Conservation (phyloP, 2,888 invertebrate genomes). For the Alviniconcha strummeri region DNA sequence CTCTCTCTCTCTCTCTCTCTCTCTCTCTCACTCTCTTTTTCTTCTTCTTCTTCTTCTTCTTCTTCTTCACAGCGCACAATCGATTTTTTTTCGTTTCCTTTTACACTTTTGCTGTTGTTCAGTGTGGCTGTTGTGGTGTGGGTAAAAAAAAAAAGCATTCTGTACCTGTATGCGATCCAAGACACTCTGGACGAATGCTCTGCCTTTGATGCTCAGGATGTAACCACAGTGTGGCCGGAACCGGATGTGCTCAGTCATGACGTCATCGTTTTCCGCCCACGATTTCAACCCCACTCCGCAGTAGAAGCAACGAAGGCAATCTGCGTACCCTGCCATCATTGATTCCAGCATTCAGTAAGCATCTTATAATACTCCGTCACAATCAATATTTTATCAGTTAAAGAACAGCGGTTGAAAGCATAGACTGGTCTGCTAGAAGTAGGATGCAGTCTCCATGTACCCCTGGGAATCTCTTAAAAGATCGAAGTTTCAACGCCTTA, state of each 20-base stretch:
- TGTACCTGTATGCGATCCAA: neutral
- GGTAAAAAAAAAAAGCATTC: no score
- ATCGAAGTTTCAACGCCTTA: no score
- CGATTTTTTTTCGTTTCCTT: no score
- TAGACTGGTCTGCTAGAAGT: neutral
- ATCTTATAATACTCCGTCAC: no score
- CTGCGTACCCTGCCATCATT: conserved; percentile 22
- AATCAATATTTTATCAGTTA: neutral
- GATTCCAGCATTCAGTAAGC: no score
- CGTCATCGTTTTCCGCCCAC: conserved; percentile 16
- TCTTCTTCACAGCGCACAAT: no score
- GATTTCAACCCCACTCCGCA: conserved; percentile 31
- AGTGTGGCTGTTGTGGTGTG: no score
- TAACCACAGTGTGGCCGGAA: conserved; percentile 29
- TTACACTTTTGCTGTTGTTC: no score
- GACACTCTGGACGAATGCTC: conserved; percentile 17
- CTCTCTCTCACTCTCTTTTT: no score
- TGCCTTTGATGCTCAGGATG: conserved; percentile 12
- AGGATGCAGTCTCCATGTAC: no score
- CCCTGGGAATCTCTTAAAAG: no score
- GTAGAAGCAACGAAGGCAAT: conserved; percentile 31
- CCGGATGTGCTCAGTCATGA: conserved; percentile 30
- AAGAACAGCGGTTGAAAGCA: neutral
- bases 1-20: neutral
- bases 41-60: no score